Evolutionary conservation across 2,113 vertebrate genomes (phyloP).

Genomic region (Tychaedon coryphoeus): DNA sequence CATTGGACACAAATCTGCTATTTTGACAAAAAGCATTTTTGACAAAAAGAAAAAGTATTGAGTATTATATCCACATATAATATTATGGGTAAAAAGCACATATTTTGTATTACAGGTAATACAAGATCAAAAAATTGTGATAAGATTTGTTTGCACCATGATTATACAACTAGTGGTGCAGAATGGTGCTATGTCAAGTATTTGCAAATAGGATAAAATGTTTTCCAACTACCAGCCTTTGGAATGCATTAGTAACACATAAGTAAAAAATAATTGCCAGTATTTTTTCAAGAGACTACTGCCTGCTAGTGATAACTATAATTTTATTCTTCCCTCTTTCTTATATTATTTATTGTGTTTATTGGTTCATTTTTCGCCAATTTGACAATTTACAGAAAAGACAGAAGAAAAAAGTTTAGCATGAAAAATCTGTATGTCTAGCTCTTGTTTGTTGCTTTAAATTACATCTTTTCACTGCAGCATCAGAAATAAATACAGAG

Average conservation of each 20-base stretch:
- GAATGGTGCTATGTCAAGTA: neutral
- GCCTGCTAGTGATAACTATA: neutral
- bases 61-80: rapidly evolving
- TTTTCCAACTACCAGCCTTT: neutral
- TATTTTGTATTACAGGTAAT: neutral
- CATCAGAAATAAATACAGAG: neutral
- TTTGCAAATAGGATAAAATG: neutral
- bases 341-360: neutral
- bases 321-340: neutral
- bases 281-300: neutral
- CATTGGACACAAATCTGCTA: neutral
- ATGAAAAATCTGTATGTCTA: neutral
- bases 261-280: neutral
- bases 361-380: neutral
- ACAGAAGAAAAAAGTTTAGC: neutral
- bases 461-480: neutral
- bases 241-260: neutral
- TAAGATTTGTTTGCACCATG: neutral
- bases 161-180: neutral
- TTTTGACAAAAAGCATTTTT: neutral
- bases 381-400: neutral
- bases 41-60: neutral
- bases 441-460: neutral
- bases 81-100: neutral
- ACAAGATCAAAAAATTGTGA: neutral